phyloP scores from a whole-genome alignment of 2,797 vertebrate genomes.

The Darevskia mixta region DNA sequence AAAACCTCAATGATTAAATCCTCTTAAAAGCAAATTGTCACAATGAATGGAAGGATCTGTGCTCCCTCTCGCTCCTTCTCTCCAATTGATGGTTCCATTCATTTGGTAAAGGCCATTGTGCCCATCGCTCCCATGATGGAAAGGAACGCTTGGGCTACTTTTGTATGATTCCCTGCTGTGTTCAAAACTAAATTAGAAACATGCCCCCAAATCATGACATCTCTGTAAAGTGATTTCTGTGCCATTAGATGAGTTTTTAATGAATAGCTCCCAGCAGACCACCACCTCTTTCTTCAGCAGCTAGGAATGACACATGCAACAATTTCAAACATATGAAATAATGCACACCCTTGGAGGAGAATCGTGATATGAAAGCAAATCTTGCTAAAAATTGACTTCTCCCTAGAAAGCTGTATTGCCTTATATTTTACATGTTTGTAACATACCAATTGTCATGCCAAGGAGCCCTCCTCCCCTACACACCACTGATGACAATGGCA shows the following conservation, averaged over 20 bases:
- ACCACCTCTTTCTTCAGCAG: neutral
- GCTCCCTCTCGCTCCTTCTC: neutral
- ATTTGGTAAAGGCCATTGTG: neutral
- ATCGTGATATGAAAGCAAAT: too few species aligned
- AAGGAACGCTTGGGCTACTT: neutral
- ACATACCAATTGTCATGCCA: neutral
- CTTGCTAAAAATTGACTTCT: neutral
- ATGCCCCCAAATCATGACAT: slow-evolving; percentile 4
- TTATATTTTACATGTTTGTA: too few species aligned
- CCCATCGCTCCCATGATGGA: neutral
- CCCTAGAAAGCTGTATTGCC: neutral
- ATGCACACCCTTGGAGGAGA: neutral
- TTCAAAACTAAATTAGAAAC: slow-evolving; percentile 4
- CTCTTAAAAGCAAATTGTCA: neutral
- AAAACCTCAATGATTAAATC: slow-evolving; percentile 7
- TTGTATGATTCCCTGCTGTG: neutral
- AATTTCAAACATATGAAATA: neutral
- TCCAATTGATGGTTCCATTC: neutral
- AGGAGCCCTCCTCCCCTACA: neutral
- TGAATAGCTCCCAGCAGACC: neutral
- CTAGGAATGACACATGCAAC: neutral
- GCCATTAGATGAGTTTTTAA: neutral
- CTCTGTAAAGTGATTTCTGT: slow-evolving; percentile 3
- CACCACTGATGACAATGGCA: neutral
- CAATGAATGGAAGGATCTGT: neutral